Conservation (phyloP, 2,888 invertebrate genomes). For the Papilio protenor region DNA sequence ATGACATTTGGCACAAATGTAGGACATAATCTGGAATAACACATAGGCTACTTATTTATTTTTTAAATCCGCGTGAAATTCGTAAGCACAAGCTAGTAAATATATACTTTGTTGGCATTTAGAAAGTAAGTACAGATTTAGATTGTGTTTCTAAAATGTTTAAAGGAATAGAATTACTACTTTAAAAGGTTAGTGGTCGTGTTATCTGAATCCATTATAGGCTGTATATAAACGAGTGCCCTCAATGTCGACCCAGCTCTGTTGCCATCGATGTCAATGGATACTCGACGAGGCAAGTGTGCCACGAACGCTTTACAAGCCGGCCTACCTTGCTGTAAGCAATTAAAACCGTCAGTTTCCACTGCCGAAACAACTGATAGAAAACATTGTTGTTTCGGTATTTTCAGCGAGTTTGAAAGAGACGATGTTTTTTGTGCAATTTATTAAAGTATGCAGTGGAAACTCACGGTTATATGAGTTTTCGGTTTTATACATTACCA, state of each 20-base stretch:
- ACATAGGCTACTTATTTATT: too few species aligned
- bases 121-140: neutral
- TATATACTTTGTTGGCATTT: neutral
- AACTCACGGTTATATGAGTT: neutral
- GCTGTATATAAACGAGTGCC: conserved; percentile 5
- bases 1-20: too few species aligned
- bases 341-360: neutral
- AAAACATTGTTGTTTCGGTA: neutral
- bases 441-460: too few species aligned
- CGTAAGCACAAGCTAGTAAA: too few species aligned
- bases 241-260: conserved; percentile 51
- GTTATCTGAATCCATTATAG: conserved; percentile 8
- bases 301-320: conserved; percentile 58
- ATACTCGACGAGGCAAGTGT: conserved; percentile 49
- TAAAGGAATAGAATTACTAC: neutral
- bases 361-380: neutral
- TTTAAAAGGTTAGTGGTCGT: neutral
- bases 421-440: neutral
- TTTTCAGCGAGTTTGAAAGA: neutral
- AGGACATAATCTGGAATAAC: too few species aligned
- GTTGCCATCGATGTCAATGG: conserved; percentile 65
- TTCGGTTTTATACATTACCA: conserved; percentile 15
- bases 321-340: conserved; percentile 53
- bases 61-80: too few species aligned
- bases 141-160: neutral